Base-by-base conservation (phyloP, 2,888 invertebrate species). In the Lottia gigantea region DNA sequence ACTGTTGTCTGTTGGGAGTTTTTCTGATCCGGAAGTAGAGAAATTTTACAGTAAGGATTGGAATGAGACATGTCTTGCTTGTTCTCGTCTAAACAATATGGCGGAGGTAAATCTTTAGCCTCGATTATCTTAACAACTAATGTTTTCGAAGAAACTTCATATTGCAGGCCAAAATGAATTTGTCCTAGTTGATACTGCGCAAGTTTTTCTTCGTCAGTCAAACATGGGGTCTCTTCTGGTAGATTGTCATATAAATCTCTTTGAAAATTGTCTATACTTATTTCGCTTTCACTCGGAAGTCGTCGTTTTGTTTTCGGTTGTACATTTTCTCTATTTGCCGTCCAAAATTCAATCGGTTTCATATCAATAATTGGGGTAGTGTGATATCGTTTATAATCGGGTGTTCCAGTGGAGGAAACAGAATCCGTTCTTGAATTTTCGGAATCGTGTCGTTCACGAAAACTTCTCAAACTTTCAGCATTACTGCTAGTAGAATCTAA, bases 341-440 rank as follows among this genome's bases (percentile, higher is more conserved):
- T 83, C 89, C 89, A 89, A 78, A 89, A 89, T 73, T 89, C 88
- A 47, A 89, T 89, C 7, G 89, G 88, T 66, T 88, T 88, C 85
- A 88, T 86, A 74, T 88, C 88, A 64, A 89, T 88, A 62, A 87
- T 75, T 4, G 87, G 87, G 7, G 86, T 86, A n/a, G 80, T 78
- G 25, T 82, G 82, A 14, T 82, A 79, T 19, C 79, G 74, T 46
- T 78, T 76, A 70, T 80, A 80, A 66, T 83, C 80, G 31, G 78
- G 77, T 70, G 80, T 80, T 26, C 78, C 79, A 16, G 82, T 80
- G 14, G 78, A 77, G 25, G 81, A 82, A 7, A 84, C 83, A 16
- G 85, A 83, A 72, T 85, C 85, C 8, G 84, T 82, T 47, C 83
- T 74, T n/a, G 83, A 83, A 46, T 80, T 77, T 74, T 85, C 84